A percentile compares a stretch with the other conserved stretches of the same genome.
Evolutionary conservation across 2,113 vertebrate species (phyloP).

Genomic region (Alexandromys fortis): DNA sequence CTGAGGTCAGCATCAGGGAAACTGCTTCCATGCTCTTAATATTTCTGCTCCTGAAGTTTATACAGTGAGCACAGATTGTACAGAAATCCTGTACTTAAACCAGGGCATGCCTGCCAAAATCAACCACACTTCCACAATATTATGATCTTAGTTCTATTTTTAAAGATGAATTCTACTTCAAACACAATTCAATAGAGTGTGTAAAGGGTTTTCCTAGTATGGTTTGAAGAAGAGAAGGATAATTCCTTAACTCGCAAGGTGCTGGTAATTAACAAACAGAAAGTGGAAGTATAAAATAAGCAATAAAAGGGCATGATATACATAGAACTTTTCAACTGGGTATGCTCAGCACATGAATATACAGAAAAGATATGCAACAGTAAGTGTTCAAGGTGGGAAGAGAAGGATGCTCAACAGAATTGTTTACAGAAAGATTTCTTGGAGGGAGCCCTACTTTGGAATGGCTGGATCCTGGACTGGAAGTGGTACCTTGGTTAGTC

Average conservation of each 20-base stretch:
- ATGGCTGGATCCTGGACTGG: not conserved
- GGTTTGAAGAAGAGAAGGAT: not conserved
- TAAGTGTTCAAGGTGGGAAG: not conserved
- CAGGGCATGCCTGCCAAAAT: not conserved
- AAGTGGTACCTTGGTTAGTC: not conserved
- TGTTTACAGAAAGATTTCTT: not conserved
- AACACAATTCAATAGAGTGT: constrained; percentile 12
- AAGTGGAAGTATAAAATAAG: not conserved
- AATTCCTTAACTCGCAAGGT: not conserved
- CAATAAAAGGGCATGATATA: not conserved
- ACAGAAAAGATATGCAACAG: not conserved
- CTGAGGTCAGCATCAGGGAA: not conserved
- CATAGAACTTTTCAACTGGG: not conserved
- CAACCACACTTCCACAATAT: not conserved
- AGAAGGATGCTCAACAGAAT: not conserved
- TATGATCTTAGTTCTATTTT: not conserved
- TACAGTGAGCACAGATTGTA: not conserved
- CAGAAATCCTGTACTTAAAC: not conserved
- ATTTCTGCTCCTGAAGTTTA: not conserved
- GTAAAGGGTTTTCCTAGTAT: not conserved
- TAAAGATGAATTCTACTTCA: not conserved
- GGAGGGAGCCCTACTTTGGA: not conserved
- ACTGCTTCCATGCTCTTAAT: not conserved
- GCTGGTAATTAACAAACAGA: constrained; percentile 38
- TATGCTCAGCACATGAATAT: not conserved